Evolutionary conservation across 2,888 invertebrate genomes (phyloP).

Genomic region (Sipunculus nudus): DNA sequence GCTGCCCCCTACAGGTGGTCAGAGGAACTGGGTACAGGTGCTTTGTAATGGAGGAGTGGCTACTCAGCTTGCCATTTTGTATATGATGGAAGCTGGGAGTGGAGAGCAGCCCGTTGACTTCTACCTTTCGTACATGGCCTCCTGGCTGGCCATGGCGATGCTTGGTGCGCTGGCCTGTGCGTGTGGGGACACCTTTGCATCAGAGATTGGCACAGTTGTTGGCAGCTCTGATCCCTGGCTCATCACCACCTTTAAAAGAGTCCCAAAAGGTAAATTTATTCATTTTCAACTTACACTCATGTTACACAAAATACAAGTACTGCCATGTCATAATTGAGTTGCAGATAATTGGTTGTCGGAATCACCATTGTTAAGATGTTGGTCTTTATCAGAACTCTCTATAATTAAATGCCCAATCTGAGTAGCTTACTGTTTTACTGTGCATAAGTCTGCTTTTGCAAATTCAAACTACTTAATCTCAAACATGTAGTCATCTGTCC

Average conservation of each 20-base stretch:
- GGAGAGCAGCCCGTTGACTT: conserved; percentile 84
- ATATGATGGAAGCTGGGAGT: conserved; percentile 76
- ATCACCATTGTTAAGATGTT: too few species aligned
- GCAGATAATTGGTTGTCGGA: too few species aligned
- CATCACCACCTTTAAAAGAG: conserved; percentile 78
- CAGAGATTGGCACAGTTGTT: conserved; percentile 84
- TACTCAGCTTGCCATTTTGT: conserved; percentile 79
- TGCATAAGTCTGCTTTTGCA: too few species aligned
- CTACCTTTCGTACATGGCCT: conserved; percentile 74
- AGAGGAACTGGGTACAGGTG: conserved; percentile 89
- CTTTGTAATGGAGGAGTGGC: conserved; percentile 91
- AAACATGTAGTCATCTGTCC: too few species aligned
- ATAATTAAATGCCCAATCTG: too few species aligned
- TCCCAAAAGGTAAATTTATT: conserved; percentile 75
- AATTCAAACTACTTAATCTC: too few species aligned
- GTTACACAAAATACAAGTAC: too few species aligned
- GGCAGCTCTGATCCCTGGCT: conserved; percentile 76
- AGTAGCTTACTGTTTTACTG: too few species aligned
- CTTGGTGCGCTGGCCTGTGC: conserved; percentile 81
- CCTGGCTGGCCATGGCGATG: conserved; percentile 84
- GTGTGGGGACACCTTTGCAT: conserved; percentile 91
- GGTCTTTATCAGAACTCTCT: too few species aligned
- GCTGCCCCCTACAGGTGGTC: conserved; percentile 84
- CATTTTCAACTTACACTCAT: too few species aligned
- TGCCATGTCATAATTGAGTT: background rate